Base-by-base conservation (phyloP, 2,888 invertebrate species). In the Tholera decimalis region DNA sequence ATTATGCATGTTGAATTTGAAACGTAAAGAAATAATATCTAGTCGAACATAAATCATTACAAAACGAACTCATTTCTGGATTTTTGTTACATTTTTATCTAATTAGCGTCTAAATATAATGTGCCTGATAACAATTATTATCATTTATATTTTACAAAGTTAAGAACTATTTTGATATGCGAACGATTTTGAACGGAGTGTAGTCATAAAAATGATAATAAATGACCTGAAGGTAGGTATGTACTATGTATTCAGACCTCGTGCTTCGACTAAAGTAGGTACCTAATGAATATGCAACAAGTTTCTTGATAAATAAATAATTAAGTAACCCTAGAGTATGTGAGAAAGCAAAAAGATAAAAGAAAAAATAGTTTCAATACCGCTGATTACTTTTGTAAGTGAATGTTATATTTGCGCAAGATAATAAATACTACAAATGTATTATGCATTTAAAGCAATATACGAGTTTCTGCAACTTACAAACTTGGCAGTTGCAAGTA, bases 91-190 rank as follows among this genome's bases (percentile, higher is more conserved):
- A 39, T 50, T 37, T 55, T 57, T 69, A 69, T 73, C 26, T 6
- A 58, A 46, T 37, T 46, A 43, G 18, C 15, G 22, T 6, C 28
- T 26, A 43, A 54, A 72, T 30, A 44, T 53, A 33, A 57, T n/a
- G 35, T 44, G 15, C n/a, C n/a, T 39, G 75, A 64, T 75, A 67
- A 67, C 67, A 47, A 24, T 54, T 61, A 77, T 75, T 61, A 77
- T 75, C 55, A 30, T 46, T 53, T 64, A 58, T 58, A 49, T 54
- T 24, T 59, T 47, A 54, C 53, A 61, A 41, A 61, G n/a, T 57
- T 46, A 39, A 55, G 26, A 44, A 9, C 51, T 30, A n/a, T 53
- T 55, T 57, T 57, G 72, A 72, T 78, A 64, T 30, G 59, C 39
- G 33, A 65, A 65, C 50, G 41, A 67, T 76, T 67, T 75, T 50